A percentile compares a stretch with the other conserved stretches of the same genome.
Evolutionary conservation across 2,797 vertebrate genomes (phyloP).

Genomic region (Naso thynnoides): DNA sequence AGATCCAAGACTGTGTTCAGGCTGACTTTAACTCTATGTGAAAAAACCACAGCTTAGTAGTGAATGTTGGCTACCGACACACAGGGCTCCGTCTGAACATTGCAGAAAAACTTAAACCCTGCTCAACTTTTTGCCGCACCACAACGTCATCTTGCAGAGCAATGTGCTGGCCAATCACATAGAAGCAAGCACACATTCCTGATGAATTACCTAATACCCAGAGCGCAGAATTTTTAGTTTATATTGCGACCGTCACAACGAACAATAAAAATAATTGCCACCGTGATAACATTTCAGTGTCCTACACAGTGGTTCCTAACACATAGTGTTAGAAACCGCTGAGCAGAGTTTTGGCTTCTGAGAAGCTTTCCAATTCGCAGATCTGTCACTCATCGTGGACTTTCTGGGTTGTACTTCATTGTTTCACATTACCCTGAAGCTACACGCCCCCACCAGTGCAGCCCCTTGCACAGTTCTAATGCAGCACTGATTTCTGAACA

Average conservation of each 20-base stretch:
- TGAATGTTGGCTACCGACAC: too few species aligned
- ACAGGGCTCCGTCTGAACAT: not conserved
- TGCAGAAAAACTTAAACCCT: not conserved
- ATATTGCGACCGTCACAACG: not conserved
- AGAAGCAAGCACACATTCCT: not conserved
- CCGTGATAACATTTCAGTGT: not conserved
- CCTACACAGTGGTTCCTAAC: not conserved
- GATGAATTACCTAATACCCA: not conserved
- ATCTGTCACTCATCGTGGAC: conserved; percentile 7
- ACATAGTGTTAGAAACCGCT: not conserved
- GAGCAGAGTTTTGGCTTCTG: not conserved
- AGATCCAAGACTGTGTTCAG: not conserved
- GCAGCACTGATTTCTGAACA: conserved; percentile 1
- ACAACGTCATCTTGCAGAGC: not conserved
- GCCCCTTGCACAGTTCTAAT: not conserved
- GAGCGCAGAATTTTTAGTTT: not conserved
- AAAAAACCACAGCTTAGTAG: not conserved
- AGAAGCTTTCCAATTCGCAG: not conserved
- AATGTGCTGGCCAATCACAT: not conserved
- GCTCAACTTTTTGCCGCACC: not conserved
- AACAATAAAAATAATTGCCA: not conserved
- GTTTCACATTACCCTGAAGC: conserved; percentile 22
- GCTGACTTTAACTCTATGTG: not conserved
- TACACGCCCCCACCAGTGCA: not conserved
- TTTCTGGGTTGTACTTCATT: conserved; percentile 4